Evolutionary conservation across 2,888 invertebrate genomes (phyloP), one percentile per base, ranked within the genome.

Genomic region (Ectropis crepuscularia): DNA sequence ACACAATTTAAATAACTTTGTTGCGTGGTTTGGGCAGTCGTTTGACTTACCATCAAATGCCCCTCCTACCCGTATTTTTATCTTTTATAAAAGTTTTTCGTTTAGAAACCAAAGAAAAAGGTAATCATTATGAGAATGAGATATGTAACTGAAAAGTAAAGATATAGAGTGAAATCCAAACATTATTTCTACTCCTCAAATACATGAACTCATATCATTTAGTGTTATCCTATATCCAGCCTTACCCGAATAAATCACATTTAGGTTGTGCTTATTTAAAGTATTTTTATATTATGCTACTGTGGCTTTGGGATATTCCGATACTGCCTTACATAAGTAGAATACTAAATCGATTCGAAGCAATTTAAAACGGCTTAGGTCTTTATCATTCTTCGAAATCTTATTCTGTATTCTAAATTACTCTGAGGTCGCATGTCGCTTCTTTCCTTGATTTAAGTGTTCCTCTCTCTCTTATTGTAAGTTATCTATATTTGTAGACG

Each of bases 221-320:
- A 41, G 10, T 63, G 50, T 67, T 68, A 67, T 67, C 62, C 65
- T 53, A 54, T 58, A 53, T 64, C 65, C 70, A 63, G 60, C 63
- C 61, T 51, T 61, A 68, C 64, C 66, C 63, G 60, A 65, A 72
- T 72, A 74, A 73, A 70, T 70, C 68, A 72, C 63, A 67, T 65
- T 60, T 62, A 54, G 57, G 53, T 59, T 57, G 36, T 53, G 57
- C 58, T 62, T 69, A 57, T 53, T 68, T 57, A 39, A 68, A 68
- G 66, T 58, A 67, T 63, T 63, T 64, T 65, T 57, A 28, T 28
- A 28, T 28, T 28, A 28, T 28, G 50, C 59, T 61, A 57, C 57
- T 66, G 63, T 65, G 42, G 47, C 53, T 50, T 59, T 41, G 16
- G 62, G 46, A 63, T 66, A 51, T 63, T 50, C 46, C 53, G 38